Base-by-base conservation (phyloP, 2,888 invertebrate genomes). In the Folsomia candida region DNA sequence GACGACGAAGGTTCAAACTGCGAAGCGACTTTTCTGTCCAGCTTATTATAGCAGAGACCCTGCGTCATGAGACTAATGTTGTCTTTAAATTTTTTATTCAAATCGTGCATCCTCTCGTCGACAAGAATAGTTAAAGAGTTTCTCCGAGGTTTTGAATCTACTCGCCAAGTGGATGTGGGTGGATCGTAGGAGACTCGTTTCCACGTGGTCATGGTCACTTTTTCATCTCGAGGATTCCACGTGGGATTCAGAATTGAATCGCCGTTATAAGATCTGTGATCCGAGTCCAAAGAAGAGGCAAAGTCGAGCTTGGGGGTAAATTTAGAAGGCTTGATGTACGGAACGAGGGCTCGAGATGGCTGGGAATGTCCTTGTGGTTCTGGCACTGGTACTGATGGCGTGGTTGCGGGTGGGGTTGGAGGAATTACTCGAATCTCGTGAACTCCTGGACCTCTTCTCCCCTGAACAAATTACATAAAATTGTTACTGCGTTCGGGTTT, bases 111-210 rank as follows among this genome's bases (percentile, higher is more conserved):
- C 4, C 68, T 60, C 26, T 60, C 66, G 26, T 71, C 72, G 1
- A 74, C 68, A 2, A 69, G 61, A 9, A 68, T 47, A 22, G 73
- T 60, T 22, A 73, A 28, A 1, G 71, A 69, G 20, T 67, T 65
- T 54, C 82, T 81, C 68, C 85, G 84, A 20, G 37, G 27, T 67
- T 25, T 28, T 11, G 9, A 11, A 11, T 9, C 9, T 18, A 11
- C 47, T 47, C 18, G 9, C 11, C 11, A 25, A 20, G 28, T 60
- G 26, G 37, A 70, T 47, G 87, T 87, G 18, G 69, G 66, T 0
- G 72, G 71, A 2, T 70, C 72, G 61, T 72, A 75, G 9, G 60
- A 64, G 4, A 75, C 71, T 37, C 69, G 67, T 3, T 69, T 54
- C 71, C 71, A 75, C n/a, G 54, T 62, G 1, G 69, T 69, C 58